Evolutionary conservation across 2,797 vertebrate species (phyloP).

Genomic region (Lophius americanus): DNA sequence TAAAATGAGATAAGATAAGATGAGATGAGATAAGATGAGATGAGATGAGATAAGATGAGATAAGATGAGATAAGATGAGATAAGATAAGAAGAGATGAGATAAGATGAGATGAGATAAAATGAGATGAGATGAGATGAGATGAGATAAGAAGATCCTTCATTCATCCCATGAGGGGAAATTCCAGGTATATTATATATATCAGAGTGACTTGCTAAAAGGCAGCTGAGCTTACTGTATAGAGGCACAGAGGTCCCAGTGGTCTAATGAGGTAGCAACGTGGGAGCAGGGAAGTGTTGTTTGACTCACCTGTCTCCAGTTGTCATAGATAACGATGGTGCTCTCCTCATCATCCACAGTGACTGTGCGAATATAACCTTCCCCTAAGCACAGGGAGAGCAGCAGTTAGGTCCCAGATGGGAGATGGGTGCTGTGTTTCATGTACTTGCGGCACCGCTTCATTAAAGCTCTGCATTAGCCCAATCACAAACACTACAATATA

Average conservation of each 20-base stretch:
- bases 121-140: too few species aligned
- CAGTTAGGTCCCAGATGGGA: constrained; percentile 52
- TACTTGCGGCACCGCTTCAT: constrained; percentile 28
- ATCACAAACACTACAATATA: constrained; percentile 45
- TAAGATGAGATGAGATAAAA: too few species aligned
- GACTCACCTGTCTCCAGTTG: constrained; percentile 92
- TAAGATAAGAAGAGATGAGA: too few species aligned
- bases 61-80: too few species aligned
- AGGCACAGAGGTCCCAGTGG: constrained; percentile 26
- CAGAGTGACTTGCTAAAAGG: constrained; percentile 4
- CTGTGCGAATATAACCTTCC: constrained; percentile 85
- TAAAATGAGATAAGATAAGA: too few species aligned
- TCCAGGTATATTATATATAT: neutral
- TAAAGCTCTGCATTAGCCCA: neutral
- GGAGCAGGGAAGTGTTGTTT: constrained; percentile 44
- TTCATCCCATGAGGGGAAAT: too few species aligned
- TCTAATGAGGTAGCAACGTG: constrained; percentile 43
- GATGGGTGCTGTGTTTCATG: constrained; percentile 36
- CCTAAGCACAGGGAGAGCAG: constrained; percentile 76
- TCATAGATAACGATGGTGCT: constrained; percentile 89
- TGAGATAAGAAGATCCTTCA: too few species aligned
- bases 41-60: too few species aligned
- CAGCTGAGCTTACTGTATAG: constrained; percentile 14
- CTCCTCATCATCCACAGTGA: constrained; percentile 89
- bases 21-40: too few species aligned